Base-by-base conservation (phyloP, 1,140 invertebrate species). In the Saccostrea echinata region DNA sequence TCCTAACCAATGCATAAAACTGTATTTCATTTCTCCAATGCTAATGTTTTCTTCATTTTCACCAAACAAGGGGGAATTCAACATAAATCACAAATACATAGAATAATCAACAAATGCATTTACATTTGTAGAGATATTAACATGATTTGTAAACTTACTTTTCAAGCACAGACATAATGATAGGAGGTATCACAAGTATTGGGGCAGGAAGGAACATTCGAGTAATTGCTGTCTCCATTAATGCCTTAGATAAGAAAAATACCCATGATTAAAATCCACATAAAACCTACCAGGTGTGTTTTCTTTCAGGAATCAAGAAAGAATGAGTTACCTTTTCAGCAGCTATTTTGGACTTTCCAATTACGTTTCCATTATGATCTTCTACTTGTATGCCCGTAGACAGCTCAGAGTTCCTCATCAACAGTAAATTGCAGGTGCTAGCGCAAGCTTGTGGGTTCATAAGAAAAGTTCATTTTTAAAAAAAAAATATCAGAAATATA, bases 401-500 rank as follows among this genome's bases (percentile, higher is more conserved):
- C 33, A 96, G 89, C 90, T 96, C 96, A 87, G 93, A 95, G 88
- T 94, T 94, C 71, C 96, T 91, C 96, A 96, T 96, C 61, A 95
- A 91, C n/a, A 96, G 61, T 3, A 96, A 95, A 91, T 96, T 96
- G 86, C 95, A 94, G 0, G 94, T 94, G 84, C 94, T 95, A 18
- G 96, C 96, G 27, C 93, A 92, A 4, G 95, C 95, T 94, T 89
- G 16, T 89, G 86, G 86, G 16, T 18, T 24, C 52, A 52, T 43
- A 43, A 43, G 43, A 43, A 43, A 43, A 9, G 9, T 43, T 43
- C 43, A 43, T 43, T 43, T 8, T 43, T 43, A 3, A 8, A 43
- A 43, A 43, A 43, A 43, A 43, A 2, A 43, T 43, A 43, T 43
- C 43, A 43, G 43, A 43, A 43, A 43, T 43, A 43, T 43, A 43